Base-by-base conservation (phyloP, 2,113 vertebrate genomes). In the Puffinus mauretanicus region DNA sequence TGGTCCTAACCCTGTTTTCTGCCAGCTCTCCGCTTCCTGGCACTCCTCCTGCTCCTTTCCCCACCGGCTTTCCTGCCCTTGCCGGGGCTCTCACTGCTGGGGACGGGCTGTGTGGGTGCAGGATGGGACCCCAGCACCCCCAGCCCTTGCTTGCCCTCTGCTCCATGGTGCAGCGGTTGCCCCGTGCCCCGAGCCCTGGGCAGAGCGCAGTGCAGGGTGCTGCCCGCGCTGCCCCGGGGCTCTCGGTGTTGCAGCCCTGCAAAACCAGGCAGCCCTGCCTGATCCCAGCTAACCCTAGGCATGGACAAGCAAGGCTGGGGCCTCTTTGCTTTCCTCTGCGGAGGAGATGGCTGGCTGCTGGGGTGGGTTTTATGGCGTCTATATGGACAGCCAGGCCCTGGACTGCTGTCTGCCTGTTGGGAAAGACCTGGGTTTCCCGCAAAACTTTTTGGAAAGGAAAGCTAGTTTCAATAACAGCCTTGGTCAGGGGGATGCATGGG, bases 161-260 rank as follows among this genome's bases (percentile, higher is more conserved):
- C 36, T 55, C 44, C 11, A 2, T 2, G 34, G 24, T 38, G 64
- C 66, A 54, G 73, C 13, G 49, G n/a, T 26, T 52, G 66, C 71
- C 64, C 64, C 0, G 0, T 25, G 7, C 17, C 38, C 57, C 4
- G 0, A 8, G 55, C 8, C n/a, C 34, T 0, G 13, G 25, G 51
- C 64, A 58, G 16, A 27, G 13, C 3, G 72, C 3, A 4, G 22
- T 32, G 72, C 42, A 58, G 52, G 76, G 27, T 1, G 16, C 62
- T 73, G 54, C 57, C 61, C 2, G 4, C 0, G 6, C 49, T 26
- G 72, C 5, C 3, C 34, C 1, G 1, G 40, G 42, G 18, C 38
- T 82, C 83, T 34, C 0, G 0, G 42, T 0, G 7, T 85, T 61
- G 72, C 84, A 40, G 42, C 38, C 10, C 49, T 6, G 0, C 29